Evolutionary conservation across 1,140 invertebrate genomes (phyloP), one percentile per base, ranked within the genome.

Genomic region (Drosophila sturtevanti): DNA sequence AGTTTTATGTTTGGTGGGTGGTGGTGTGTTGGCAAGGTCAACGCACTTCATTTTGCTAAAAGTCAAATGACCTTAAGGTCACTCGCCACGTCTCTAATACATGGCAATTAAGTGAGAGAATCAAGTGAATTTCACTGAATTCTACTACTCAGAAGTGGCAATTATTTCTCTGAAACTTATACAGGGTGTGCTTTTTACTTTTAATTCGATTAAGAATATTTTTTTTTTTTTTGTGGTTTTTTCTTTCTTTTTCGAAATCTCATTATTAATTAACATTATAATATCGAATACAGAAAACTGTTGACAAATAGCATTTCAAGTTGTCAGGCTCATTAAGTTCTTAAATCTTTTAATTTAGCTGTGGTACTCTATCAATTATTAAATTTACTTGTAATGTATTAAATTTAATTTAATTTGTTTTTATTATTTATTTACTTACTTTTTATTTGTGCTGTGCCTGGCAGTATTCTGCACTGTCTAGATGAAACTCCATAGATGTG

Each of bases 401-500:
- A n/a, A n/a, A 6, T 31, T 31, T 6, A 31, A 31, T 31, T 31
- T 31, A 31, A 6, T 6, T 31, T 31, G 5, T 6, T 31, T 31
- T 31, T 6, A 31, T 31, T 24, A 6, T 31, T 52, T 12, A 55
- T 58, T 59, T 59, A 70, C 90, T 91, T 71, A 91, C 91, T 92
- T 92, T 95, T 95, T 97, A 97, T 97, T 97, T 97, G 96, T 97
- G 96, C 96, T 97, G 96, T 93, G 96, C 97, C 95, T 98, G 97
- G 95, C 97, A 98, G 94, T 97, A 97, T 94, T 98, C 96, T 94
- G 96, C 96, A 93, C 96, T 97, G 94, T 97, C 96, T 95, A 97
- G 95, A 94, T 97, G 96, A 96, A 98, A 98, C 97, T 98, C 97
- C 97, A 98, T 98, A 96, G 97, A 97, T 96, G 96, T 96, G 94